phyloP scores from a whole-genome alignment of 30 jellyfish, hydroid and myxozoan genomes.

The Aurelia coerulea region DNA sequence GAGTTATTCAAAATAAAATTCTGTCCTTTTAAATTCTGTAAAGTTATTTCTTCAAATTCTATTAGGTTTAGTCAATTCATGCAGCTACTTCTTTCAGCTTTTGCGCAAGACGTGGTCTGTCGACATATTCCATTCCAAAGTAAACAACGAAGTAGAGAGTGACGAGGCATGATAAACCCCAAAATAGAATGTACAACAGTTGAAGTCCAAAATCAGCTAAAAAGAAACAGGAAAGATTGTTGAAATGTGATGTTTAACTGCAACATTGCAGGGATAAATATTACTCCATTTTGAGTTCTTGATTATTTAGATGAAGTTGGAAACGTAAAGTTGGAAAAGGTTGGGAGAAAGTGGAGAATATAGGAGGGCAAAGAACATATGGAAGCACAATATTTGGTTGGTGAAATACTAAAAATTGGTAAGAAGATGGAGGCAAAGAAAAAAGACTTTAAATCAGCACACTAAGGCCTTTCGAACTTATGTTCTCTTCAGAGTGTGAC shows the following conservation, averaged over 20 bases:
- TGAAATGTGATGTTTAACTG: background rate
- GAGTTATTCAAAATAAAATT: background rate
- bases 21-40: no score
- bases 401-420: no score
- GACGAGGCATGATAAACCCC: constrained; percentile 93
- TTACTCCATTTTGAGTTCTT: no score
- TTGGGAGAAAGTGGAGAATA: no score
- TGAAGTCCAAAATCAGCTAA: constrained; percentile 93
- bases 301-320: no score
- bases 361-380: no score
- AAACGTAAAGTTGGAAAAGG: no score
- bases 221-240: constrained; percentile 12
- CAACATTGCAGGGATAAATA: background rate
- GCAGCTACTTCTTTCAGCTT: constrained; percentile 53
- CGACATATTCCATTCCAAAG: constrained; percentile 94
- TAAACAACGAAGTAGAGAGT: constrained; percentile 82
- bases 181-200: constrained; percentile 84
- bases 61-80: background rate
- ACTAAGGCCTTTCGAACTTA: no score
- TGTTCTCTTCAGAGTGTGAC: no score
- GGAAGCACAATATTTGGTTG: no score
- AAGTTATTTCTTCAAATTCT: background rate
- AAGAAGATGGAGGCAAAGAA: no score
- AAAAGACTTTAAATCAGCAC: no score
- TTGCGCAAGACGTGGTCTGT: constrained; percentile 81